phyloP scores from a whole-genome alignment of 37 sponge, comb jelly and placozoan genomes.

The Lycopodina hypogea region DNA sequence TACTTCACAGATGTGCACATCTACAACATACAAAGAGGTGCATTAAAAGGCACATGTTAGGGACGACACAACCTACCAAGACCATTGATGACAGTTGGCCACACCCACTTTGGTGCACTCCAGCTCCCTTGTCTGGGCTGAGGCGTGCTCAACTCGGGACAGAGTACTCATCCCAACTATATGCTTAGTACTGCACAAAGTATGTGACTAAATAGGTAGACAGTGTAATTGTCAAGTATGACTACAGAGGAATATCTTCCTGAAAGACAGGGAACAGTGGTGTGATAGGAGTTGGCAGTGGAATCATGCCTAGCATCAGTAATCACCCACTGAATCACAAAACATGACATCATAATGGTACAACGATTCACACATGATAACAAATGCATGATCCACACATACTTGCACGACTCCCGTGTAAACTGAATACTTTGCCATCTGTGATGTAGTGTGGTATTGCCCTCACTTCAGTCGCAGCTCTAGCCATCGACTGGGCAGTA shows the following conservation, averaged over 20 bases:
- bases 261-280: constrained; percentile 29
- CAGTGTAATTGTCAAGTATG: too few relatives aligned
- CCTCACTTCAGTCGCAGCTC: not conserved
- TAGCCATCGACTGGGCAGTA: constrained; percentile 4
- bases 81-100: not conserved
- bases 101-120: constrained; percentile 27
- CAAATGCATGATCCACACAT: too few relatives aligned
- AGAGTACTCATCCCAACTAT: constrained; percentile 16
- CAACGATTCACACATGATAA: too few relatives aligned
- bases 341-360: too few relatives aligned
- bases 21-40: not conserved
- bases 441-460: constrained; percentile 16
- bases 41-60: not conserved
- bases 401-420: too few relatives aligned
- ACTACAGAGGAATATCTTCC: too few relatives aligned
- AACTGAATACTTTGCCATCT: constrained; percentile 24
- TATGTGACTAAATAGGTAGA: not conserved
- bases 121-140: constrained; percentile 18
- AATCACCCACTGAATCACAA: constrained; percentile 12
- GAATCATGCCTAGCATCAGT: constrained; percentile 33
- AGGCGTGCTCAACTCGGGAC: constrained; percentile 4
- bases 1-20: constrained; percentile 16
- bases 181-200: constrained; percentile 3
- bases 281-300: constrained; percentile 15
- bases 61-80: not conserved